Base-by-base conservation (phyloP, 2,888 invertebrate species). In the Agriopis leucophaearia region DNA sequence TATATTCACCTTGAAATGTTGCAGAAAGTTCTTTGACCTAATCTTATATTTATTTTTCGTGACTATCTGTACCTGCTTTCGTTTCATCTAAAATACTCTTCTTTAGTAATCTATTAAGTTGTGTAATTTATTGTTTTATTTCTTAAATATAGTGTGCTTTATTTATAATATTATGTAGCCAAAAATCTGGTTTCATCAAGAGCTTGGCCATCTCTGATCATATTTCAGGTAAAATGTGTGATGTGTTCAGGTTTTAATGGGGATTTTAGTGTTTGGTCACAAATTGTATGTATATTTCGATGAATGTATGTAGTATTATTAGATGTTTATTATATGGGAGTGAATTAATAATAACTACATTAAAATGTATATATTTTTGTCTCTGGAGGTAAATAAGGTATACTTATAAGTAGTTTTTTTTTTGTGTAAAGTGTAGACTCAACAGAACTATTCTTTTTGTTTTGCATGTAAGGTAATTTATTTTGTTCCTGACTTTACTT, bases 281-380 rank as follows among this genome's bases (percentile, higher is more conserved):
- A 81, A 81, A 67, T 44, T 63, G 12, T 68, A 13, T 68, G 48
- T 54, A 74, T 50, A 48, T 70, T 71, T 64, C 63, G 66, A 65
- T 72, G 59, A 74, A 64, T 71, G 38, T 51, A n/a, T 51, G 45
- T 64, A 76, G 76, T 80, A 79, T 80, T 81, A 78, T 71, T 81
- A 47, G 42, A 48, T 57, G 16, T 8, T 44, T 55, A 18, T 47
- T 47, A 35, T 54, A 9, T 16, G 18, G 18, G 1, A 47, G 15
- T 8, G 7, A 44, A 15, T 7, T n/a, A n/a, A n/a, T n/a, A n/a
- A n/a, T n/a, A n/a, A n/a, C n/a, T 45, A 15, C 45, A 45, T 45
- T 8, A 15, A 15, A 18, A 27, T 48, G 13, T 48, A 12, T 15
- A 45, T 47, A 18, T 18, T 47, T 48, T 48, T 27, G 9, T 48